Conservation (phyloP, 2,113 vertebrate species). For the Mugil cephalus region DNA sequence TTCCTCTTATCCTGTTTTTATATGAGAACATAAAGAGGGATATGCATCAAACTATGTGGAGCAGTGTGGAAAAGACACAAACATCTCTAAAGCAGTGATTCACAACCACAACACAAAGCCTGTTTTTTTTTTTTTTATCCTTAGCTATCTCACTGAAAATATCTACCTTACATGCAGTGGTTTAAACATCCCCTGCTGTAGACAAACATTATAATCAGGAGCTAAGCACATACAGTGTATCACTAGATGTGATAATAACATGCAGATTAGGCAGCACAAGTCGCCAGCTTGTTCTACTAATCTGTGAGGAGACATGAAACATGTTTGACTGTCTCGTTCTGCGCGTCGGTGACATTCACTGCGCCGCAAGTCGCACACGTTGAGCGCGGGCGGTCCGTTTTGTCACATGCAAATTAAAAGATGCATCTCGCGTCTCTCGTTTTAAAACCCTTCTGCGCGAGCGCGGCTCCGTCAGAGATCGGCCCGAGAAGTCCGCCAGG, state of each 20-base stretch:
- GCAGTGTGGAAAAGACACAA: not conserved
- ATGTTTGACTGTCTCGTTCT: conserved; percentile 43
- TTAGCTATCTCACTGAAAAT: not conserved
- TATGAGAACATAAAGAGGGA: conserved; percentile 34
- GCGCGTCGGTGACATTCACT: conserved; percentile 20
- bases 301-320: conserved; percentile 60
- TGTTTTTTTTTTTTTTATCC: not conserved
- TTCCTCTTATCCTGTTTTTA: conserved; percentile 91
- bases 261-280: conserved; percentile 37
- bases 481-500: not conserved
- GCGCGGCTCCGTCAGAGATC: not conserved
- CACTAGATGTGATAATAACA: conserved; percentile 38
- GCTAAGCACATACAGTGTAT: conserved; percentile 15
- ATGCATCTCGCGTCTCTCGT: conserved; percentile 5
- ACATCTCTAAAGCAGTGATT: not conserved
- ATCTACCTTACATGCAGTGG: not conserved
- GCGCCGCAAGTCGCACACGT: conserved; percentile 17
- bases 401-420: conserved; percentile 49
- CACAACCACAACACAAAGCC: not conserved
- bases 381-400: conserved; percentile 23
- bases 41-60: not conserved
- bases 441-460: not conserved
- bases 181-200: conserved; percentile 1
- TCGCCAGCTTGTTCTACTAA: conserved; percentile 46
- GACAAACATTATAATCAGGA: conserved; percentile 24